A percentile compares a stretch with the other conserved stretches of the same genome.
phyloP scores from a whole-genome alignment of 1,140 invertebrate species.

The Apis cerana region DNA sequence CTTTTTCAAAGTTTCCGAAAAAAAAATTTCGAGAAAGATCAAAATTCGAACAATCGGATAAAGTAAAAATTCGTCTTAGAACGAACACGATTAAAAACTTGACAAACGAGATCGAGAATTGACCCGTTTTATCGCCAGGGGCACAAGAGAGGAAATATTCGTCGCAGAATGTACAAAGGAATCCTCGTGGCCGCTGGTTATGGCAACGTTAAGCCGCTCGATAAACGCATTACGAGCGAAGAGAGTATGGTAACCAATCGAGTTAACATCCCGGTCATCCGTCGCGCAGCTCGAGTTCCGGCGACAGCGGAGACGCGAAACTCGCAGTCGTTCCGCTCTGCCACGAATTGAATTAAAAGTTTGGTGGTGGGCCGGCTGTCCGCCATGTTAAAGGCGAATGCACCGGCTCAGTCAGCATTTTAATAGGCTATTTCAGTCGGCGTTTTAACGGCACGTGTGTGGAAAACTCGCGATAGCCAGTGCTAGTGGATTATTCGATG shows the following conservation, averaged over 20 bases:
- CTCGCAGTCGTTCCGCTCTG: conserved; percentile 46
- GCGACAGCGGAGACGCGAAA: conserved; percentile 41
- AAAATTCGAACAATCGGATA: no score
- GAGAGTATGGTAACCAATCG: conserved; percentile 60
- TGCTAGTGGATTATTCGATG: neutral
- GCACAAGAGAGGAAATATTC: neutral
- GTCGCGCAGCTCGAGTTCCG: conserved; percentile 33
- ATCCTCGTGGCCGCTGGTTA: conserved; percentile 32
- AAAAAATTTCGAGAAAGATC: no score
- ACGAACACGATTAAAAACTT: neutral
- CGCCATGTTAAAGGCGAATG: conserved; percentile 49
- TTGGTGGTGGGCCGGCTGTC: conserved; percentile 34
- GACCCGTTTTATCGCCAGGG: neutral
- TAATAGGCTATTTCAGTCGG: conserved; percentile 43
- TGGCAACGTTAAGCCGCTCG: conserved; percentile 51
- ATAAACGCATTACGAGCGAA: conserved; percentile 47
- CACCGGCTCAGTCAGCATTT: conserved; percentile 51
- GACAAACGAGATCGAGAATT: neutral
- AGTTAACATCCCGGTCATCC: conserved; percentile 61
- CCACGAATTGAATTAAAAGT: conserved; percentile 64
- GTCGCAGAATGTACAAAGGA: conserved; percentile 5
- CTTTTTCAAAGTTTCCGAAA: no score
- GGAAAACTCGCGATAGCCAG: neutral
- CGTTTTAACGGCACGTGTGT: neutral
- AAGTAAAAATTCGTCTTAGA: neutral